Evolutionary conservation across 2,888 invertebrate species (phyloP).

Genomic region (Coleophora flavipennella): DNA sequence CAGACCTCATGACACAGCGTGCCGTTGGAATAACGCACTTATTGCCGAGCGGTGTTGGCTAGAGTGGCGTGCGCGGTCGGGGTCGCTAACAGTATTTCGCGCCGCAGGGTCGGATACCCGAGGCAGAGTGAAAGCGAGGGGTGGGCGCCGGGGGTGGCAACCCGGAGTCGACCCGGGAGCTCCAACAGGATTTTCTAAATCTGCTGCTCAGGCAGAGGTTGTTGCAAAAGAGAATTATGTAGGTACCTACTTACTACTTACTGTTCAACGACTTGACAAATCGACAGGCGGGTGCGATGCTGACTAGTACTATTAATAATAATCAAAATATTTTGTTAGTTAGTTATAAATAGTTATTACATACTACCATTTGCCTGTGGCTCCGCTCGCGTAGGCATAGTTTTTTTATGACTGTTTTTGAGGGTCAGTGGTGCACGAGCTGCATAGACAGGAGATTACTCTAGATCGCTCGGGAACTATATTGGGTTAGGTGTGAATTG

Average conservation of each 20-base stretch:
- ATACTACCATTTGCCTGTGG: too few species aligned
- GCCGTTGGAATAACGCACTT: conserved; percentile 40
- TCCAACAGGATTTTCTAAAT: conserved; percentile 67
- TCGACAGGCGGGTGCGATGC: background rate
- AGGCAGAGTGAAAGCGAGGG: conserved; percentile 66
- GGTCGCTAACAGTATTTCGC: conserved; percentile 41
- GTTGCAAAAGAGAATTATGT: conserved; percentile 12
- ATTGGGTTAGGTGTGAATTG: too few species aligned
- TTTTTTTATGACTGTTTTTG: too few species aligned
- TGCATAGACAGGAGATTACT: too few species aligned
- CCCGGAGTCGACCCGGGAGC: conserved; percentile 66
- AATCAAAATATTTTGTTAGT: too few species aligned
- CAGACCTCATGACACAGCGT: conserved; percentile 48
- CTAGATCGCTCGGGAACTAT: too few species aligned
- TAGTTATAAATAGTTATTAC: too few species aligned
- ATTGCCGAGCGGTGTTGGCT: conserved; percentile 21
- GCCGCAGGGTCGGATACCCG: conserved; percentile 51
- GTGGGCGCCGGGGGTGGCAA: conserved; percentile 49
- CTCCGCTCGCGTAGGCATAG: too few species aligned
- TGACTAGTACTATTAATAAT: too few species aligned
- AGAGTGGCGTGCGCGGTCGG: conserved; percentile 27
- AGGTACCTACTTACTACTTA: background rate
- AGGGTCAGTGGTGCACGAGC: too few species aligned
- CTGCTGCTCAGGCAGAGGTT: conserved; percentile 48
- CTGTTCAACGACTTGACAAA: background rate